A percentile compares a stretch with the other conserved stretches of the same genome.
Conservation (phyloP, 2,797 vertebrate species). For the Kryptolebias ocellatus region DNA sequence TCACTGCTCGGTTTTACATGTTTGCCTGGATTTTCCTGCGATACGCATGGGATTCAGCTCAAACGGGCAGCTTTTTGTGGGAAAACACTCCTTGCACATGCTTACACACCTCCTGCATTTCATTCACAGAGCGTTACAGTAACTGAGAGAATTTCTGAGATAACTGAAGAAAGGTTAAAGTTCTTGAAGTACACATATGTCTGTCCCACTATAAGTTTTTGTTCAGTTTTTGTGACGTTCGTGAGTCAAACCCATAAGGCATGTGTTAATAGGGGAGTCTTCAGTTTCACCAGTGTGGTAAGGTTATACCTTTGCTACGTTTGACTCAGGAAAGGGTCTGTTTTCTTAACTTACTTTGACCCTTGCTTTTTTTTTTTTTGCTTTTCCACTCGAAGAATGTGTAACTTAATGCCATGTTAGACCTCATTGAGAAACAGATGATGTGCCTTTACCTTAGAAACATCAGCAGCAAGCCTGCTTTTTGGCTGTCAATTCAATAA, state of each 20-base stretch:
- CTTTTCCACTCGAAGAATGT: constrained; percentile 81
- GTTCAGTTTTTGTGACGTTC: constrained; percentile 53
- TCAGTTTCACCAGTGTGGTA: constrained; percentile 77
- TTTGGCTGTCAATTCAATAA: not conserved
- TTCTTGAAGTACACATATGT: constrained; percentile 22
- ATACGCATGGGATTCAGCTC: constrained; percentile 60
- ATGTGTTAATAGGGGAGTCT: constrained; percentile 72
- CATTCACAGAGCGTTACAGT: constrained; percentile 38
- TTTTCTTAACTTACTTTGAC: constrained; percentile 85
- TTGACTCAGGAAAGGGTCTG: constrained; percentile 84
- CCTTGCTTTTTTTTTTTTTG: constrained; percentile 64
- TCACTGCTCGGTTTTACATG: constrained; percentile 61
- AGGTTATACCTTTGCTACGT: constrained; percentile 79
- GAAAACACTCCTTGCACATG: constrained; percentile 55
- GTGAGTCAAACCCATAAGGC: constrained; percentile 64
- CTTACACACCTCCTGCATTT: constrained; percentile 16
- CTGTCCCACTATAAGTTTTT: not conserved
- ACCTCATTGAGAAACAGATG: constrained; percentile 69
- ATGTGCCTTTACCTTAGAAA: constrained; percentile 30
- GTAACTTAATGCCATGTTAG: constrained; percentile 80
- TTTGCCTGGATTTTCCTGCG: constrained; percentile 65
- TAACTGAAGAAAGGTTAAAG: constrained; percentile 41
- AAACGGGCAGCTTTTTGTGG: constrained; percentile 62
- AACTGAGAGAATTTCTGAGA: constrained; percentile 39
- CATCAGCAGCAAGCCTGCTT: constrained; percentile 2